Percentiles rank a stretch among this genome's conserved stretches.
These are phyloP conservation scores for Neosilurus hyrtlii DNA, from an alignment of 2,797 vertebrate species.

Conservation along the genomic window DNA sequence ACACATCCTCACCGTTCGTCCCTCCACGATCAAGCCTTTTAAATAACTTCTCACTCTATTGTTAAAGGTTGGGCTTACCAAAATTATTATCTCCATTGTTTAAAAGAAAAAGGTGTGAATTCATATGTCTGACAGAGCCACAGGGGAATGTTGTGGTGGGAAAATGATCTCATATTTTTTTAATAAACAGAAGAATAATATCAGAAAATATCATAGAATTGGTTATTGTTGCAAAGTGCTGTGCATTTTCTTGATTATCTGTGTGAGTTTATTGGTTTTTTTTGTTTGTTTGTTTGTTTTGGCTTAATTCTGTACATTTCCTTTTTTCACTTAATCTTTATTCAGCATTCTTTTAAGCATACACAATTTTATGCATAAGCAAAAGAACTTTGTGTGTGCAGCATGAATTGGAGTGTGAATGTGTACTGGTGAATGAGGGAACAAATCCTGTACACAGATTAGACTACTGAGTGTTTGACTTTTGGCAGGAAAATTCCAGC, in stretches of 20 bases:
- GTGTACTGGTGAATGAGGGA: not conserved
- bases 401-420: not conserved
- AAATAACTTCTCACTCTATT: not conserved
- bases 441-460: not conserved
- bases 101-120: not conserved
- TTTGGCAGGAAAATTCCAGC: not conserved
- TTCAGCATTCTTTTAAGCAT: not conserved
- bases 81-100: not conserved
- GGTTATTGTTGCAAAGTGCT: not conserved
- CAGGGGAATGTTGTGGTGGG: not conserved
- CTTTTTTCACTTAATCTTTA: not conserved
- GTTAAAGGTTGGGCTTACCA: not conserved
- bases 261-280: not conserved
- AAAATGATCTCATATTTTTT: not conserved
- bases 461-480: not conserved
- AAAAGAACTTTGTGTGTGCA: too few relatives aligned
- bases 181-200: not conserved
- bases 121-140: not conserved
- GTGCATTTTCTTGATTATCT: not conserved
- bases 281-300: not conserved
- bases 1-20: constrained; percentile 15
- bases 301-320: not conserved
- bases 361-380: not conserved
- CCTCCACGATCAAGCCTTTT: not conserved
- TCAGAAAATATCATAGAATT: not conserved